phyloP scores from a whole-genome alignment of 92 coral and sea anemone genomes.

The Isaurus tuberculatus region DNA sequence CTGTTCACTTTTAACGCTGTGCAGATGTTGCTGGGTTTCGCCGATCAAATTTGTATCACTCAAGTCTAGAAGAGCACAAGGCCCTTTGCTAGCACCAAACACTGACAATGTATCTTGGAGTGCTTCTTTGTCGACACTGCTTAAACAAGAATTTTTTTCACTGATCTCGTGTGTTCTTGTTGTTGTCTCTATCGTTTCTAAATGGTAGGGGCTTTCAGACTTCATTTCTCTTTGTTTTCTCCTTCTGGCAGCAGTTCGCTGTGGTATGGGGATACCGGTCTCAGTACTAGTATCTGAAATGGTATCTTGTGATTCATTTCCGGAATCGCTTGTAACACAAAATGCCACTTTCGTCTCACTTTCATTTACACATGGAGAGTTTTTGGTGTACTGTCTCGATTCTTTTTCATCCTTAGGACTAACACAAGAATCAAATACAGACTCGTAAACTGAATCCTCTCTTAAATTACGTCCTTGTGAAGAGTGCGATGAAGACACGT shows the following conservation, averaged over 20 bases:
- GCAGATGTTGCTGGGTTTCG: slow-evolving; percentile 6
- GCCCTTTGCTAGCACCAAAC: background rate
- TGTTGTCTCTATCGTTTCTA: background rate
- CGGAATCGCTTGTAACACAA: background rate
- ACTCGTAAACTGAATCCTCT: background rate
- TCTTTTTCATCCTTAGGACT: background rate
- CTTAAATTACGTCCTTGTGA: background rate
- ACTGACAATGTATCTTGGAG: background rate
- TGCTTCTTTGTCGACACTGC: background rate
- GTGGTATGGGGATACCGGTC: slow-evolving; percentile 62
- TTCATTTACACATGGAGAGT: background rate
- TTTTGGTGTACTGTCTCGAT: background rate
- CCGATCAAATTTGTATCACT: background rate
- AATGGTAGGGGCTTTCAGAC: background rate
- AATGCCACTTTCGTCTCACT: background rate
- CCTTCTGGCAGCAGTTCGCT: slow-evolving; percentile 53
- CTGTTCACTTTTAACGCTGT: background rate
- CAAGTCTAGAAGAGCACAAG: background rate
- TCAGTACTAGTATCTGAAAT: background rate
- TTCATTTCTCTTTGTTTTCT: slow-evolving; percentile 52
- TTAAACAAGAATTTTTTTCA: background rate
- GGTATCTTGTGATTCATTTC: slow-evolving; percentile 23
- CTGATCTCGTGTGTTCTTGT: background rate
- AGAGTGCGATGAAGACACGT: background rate
- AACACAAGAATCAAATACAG: background rate